Evolutionary conservation across 2,113 vertebrate species (phyloP).

Genomic region (Fregetta grallaria): DNA sequence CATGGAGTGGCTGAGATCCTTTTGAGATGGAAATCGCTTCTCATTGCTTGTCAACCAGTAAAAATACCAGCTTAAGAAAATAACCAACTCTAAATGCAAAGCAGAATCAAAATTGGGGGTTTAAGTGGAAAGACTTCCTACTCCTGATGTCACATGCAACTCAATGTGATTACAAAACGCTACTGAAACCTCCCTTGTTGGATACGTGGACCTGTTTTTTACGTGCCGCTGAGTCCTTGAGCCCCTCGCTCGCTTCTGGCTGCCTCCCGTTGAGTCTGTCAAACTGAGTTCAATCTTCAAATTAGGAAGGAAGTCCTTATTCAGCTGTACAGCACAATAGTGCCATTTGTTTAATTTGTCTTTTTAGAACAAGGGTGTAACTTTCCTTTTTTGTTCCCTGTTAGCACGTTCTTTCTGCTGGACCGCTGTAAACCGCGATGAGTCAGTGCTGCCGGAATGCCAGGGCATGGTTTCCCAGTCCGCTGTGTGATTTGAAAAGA

Average conservation of each 20-base stretch:
- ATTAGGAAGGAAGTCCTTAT: not conserved
- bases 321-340: not conserved
- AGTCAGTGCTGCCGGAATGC: not conserved
- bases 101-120: not conserved
- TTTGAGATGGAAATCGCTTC: not conserved
- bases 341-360: not conserved
- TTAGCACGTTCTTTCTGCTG: not conserved
- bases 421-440: accelerated
- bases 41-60: not conserved
- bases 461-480: not conserved
- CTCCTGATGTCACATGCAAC: accelerated
- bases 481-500: not conserved
- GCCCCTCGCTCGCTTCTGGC: not conserved
- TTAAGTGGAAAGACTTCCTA: not conserved
- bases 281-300: not conserved
- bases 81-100: not conserved
- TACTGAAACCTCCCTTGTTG: not conserved
- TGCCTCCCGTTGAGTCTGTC: not conserved
- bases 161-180: not conserved
- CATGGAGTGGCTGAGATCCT: no score
- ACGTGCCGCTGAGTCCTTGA: accelerated
- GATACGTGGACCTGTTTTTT: accelerated
- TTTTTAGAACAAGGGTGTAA: not conserved
- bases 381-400: not conserved
- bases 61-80: not conserved